A percentile compares a stretch with the other conserved stretches of the same genome.
Evolutionary conservation across 2,113 vertebrate genomes (phyloP).

Genomic region (Scophthalmus maximus): DNA sequence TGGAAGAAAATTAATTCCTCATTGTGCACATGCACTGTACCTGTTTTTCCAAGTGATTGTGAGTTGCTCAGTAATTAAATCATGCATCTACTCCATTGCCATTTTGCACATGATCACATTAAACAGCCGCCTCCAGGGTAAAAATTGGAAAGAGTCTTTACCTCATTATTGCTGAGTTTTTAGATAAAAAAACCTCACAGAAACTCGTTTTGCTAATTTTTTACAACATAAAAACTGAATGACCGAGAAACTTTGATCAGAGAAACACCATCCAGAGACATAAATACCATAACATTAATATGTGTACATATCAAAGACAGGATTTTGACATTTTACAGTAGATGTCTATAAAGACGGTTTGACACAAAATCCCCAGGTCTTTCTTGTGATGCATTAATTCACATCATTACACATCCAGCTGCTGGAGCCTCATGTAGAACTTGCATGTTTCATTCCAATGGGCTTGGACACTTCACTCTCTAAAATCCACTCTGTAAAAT

Average conservation of each 20-base stretch:
- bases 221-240: no score
- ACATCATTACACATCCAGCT: not conserved
- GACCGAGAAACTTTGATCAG: no score
- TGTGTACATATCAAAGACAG: not conserved
- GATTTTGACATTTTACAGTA: not conserved
- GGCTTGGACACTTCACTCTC: conserved; percentile 17
- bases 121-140: no score
- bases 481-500: conserved; percentile 24
- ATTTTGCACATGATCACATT: no score
- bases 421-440: not conserved
- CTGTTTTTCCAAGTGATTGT: not conserved
- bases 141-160: conserved; percentile 1
- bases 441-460: conserved; percentile 5
- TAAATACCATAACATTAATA: not conserved
- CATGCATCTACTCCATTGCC: no score
- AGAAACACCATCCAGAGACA: not conserved
- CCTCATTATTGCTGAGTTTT: not conserved
- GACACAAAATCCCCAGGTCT: not conserved
- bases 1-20: no score
- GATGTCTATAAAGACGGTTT: not conserved
- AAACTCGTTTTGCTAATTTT: no score
- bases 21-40: no score
- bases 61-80: no score
- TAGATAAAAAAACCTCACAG: not conserved
- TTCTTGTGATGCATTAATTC: not conserved